Percentiles rank a stretch among this genome's conserved stretches.
phyloP scores from a whole-genome alignment of 2,113 vertebrate species.

The Excalfactoria chinensis region DNA sequence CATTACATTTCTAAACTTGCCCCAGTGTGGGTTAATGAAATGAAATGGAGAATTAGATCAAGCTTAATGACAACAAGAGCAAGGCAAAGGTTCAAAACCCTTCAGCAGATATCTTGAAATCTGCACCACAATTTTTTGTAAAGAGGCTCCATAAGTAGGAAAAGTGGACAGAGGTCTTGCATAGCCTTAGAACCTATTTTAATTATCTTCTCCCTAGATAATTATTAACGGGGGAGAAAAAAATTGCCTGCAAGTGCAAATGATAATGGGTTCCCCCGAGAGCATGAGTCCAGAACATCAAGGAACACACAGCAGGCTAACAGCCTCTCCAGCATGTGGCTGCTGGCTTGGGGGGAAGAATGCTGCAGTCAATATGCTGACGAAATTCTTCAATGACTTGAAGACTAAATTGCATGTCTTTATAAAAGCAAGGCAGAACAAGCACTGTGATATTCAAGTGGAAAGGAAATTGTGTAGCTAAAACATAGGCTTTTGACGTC shows the following conservation, averaged over 20 bases:
- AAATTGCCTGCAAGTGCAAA: neutral
- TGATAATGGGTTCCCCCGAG: conserved; percentile 55
- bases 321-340: neutral
- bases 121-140: conserved; percentile 29
- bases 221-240: conserved; percentile 23
- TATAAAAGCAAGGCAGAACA: conserved; percentile 17
- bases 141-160: neutral
- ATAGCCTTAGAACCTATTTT: conserved; percentile 58
- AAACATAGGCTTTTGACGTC: conserved; percentile 1
- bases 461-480: neutral
- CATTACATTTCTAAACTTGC: neutral
- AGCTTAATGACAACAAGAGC: conserved; percentile 48
- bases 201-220: conserved; percentile 55
- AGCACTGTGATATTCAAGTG: neutral
- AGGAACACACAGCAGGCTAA: neutral
- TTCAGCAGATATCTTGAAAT: conserved; percentile 30
- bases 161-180: conserved; percentile 12
- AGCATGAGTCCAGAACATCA: conserved; percentile 3
- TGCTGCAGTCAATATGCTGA: rapidly evolving
- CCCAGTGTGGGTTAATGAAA: conserved; percentile 50
- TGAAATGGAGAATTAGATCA: conserved; percentile 25
- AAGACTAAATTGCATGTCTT: neutral
- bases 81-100: conserved; percentile 36
- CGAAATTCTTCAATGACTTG: neutral
- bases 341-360: neutral